A percentile compares a stretch with the other conserved stretches of the same genome.
These are phyloP conservation scores for Strigamia maritima DNA, from an alignment of 2,888 invertebrate species.

Conservation along the genomic window DNA sequence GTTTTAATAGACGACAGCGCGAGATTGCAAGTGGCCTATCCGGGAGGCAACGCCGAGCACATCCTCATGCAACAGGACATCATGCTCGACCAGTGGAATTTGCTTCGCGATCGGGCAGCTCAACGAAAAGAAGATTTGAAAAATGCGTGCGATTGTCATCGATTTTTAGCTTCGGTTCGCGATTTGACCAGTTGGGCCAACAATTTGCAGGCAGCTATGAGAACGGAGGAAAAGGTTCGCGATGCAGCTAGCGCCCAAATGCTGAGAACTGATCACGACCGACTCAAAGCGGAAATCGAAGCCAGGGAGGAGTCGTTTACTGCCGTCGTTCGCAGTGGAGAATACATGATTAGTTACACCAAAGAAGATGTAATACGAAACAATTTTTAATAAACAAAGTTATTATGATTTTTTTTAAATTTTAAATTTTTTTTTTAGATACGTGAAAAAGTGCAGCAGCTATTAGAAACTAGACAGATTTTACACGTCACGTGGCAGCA, in stretches of 20 bases:
- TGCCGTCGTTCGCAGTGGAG: conserved; percentile 69
- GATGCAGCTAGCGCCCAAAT: conserved; percentile 78
- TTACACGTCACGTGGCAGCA: conserved; percentile 82
- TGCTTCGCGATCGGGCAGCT: conserved; percentile 76
- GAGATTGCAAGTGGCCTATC: conserved; percentile 80
- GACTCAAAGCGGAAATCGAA: conserved; percentile 79
- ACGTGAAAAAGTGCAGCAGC: conserved; percentile 54
- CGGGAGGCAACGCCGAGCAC: conserved; percentile 84
- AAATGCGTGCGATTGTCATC: conserved; percentile 83
- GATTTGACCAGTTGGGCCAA: conserved; percentile 87
- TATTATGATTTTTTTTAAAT: conserved; percentile 8
- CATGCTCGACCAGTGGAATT: conserved; percentile 82
- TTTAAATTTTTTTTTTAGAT: conserved; percentile 47
- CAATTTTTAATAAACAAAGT: too few relatives aligned
- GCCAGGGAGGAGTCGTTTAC: conserved; percentile 79
- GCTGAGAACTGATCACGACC: conserved; percentile 76
- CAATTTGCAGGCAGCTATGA: conserved; percentile 70
- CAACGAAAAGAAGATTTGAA: conserved; percentile 74
- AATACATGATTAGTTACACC: conserved; percentile 84
- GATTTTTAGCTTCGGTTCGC: conserved; percentile 79
- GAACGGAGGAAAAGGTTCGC: conserved; percentile 75
- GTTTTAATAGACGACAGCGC: conserved; percentile 89
- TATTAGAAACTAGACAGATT: conserved; percentile 73
- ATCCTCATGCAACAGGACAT: conserved; percentile 82
- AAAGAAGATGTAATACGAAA: conserved; percentile 47